A percentile compares a stretch with the other conserved stretches of the same genome.
Evolutionary conservation across 2,888 invertebrate species (phyloP).

Genomic region (Sinohyriopsis cumingii): DNA sequence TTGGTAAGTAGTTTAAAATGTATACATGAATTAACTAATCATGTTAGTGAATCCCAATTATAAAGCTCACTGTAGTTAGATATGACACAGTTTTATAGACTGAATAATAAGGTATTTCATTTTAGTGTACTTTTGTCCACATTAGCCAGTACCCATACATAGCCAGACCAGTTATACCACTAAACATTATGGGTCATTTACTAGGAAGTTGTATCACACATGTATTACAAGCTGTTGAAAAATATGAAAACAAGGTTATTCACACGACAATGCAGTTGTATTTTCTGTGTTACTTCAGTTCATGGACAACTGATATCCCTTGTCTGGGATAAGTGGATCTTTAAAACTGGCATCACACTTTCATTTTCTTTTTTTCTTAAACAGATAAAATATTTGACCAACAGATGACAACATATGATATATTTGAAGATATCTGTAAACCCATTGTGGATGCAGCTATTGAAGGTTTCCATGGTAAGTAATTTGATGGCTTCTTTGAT

Average conservation of each 20-base stretch:
- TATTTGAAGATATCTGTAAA: slow-evolving; percentile 61
- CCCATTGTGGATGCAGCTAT: slow-evolving; percentile 63
- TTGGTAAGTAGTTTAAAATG: slow-evolving; percentile 31
- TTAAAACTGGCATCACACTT: not conserved
- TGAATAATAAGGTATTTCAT: not conserved
- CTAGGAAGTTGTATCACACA: not conserved
- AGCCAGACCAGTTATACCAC: too few relatives aligned
- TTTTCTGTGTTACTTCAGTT: too few relatives aligned
- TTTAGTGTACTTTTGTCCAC: not conserved
- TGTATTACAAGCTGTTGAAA: not conserved
- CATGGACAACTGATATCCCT: too few relatives aligned
- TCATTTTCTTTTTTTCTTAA: slow-evolving; percentile 14
- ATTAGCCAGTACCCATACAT: too few relatives aligned
- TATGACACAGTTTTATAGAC: not conserved
- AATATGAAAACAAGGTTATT: not conserved
- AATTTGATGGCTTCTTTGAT: not conserved
- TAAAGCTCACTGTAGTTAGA: not conserved
- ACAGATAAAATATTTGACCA: slow-evolving; percentile 66
- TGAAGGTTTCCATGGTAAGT: slow-evolving; percentile 62
- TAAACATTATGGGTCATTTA: not conserved
- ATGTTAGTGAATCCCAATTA: not conserved
- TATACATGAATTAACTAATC: not conserved
- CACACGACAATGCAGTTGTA: too few relatives aligned
- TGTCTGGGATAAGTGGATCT: not conserved
- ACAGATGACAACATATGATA: slow-evolving; percentile 48